Percentiles rank a stretch among this genome's conserved stretches.
Evolutionary conservation across 2,888 invertebrate genomes (phyloP).

Genomic region (Mellilla xanthometata): DNA sequence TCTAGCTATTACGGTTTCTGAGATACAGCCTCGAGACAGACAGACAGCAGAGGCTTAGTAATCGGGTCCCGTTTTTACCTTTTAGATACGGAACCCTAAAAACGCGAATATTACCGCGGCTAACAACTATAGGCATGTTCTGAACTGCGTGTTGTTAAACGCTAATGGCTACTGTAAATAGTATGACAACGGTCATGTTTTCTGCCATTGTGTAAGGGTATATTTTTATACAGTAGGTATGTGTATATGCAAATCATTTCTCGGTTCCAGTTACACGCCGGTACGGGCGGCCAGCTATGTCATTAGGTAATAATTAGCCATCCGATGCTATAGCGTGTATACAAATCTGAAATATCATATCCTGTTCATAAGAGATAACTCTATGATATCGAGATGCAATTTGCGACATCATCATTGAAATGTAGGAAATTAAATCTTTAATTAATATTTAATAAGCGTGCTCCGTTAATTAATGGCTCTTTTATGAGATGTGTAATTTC

Average conservation of each 20-base stretch:
- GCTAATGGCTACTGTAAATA: slow-evolving; percentile 9
- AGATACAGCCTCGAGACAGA: too few relatives aligned
- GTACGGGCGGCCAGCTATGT: slow-evolving; percentile 32
- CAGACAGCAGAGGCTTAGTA: too few relatives aligned
- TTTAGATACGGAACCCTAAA: too few relatives aligned
- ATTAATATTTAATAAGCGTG: slow-evolving; percentile 4
- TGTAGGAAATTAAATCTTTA: not conserved
- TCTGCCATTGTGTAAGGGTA: slow-evolving; percentile 18
- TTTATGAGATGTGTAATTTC: not conserved
- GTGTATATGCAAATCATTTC: slow-evolving; percentile 34
- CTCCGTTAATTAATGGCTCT: not conserved
- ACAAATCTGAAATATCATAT: slow-evolving; percentile 20
- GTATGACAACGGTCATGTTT: slow-evolving; percentile 11
- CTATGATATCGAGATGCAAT: too few relatives aligned
- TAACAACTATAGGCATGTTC: too few relatives aligned
- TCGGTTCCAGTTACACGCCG: slow-evolving; percentile 40
- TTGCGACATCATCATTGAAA: too few relatives aligned
- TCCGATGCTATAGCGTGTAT: slow-evolving; percentile 10
- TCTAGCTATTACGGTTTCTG: too few relatives aligned
- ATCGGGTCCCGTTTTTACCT: too few relatives aligned
- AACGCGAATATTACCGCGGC: too few relatives aligned
- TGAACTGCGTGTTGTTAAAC: not conserved
- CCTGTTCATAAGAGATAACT: too few relatives aligned
- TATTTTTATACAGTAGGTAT: slow-evolving; percentile 15
- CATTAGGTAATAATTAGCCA: slow-evolving; percentile 34